Conservation (phyloP, 2,797 vertebrate genomes). For the Oryzias dopingdopingensis region DNA sequence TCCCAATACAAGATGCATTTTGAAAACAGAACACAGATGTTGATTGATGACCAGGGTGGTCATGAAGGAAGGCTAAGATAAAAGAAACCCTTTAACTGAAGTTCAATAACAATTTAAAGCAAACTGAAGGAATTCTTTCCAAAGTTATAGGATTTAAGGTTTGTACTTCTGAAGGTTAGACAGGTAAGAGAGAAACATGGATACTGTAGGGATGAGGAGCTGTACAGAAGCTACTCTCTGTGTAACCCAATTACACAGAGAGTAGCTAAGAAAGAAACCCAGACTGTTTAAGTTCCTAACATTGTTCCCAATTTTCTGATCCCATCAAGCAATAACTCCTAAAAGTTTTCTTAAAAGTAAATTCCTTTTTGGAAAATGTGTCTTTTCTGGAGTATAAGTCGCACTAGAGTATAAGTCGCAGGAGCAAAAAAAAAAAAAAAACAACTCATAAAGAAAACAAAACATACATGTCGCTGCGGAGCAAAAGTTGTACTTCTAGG, state of each 20-base stretch:
- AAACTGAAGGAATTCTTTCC: too few relatives aligned
- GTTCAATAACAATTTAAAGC: too few relatives aligned
- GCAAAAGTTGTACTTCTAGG: too few relatives aligned
- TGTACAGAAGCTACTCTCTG: constrained; percentile 6
- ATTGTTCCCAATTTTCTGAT: constrained; percentile 35
- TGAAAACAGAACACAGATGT: constrained; percentile 37
- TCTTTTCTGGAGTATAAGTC: too few relatives aligned
- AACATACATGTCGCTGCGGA: too few relatives aligned
- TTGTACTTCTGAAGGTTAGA: background rate
- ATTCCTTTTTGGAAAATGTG: constrained; percentile 35
- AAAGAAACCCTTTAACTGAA: too few relatives aligned
- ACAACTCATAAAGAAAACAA: too few relatives aligned
- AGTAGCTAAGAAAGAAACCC: constrained; percentile 47
- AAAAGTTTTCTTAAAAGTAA: constrained; percentile 12
- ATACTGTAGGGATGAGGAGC: constrained; percentile 40
- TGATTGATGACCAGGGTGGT: constrained; percentile 57
- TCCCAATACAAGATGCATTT: constrained; percentile 19
- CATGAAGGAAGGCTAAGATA: constrained; percentile 36
- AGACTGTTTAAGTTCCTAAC: constrained; percentile 18
- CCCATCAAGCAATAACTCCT: background rate
- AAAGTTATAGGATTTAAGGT: too few relatives aligned
- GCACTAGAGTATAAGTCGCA: too few relatives aligned
- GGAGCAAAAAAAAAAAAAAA: too few relatives aligned
- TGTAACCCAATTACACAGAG: constrained; percentile 31
- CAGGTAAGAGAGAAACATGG: constrained; percentile 24